Evolutionary conservation across 2,888 invertebrate species (phyloP), one percentile per base, ranked within the genome.

Genomic region (Margaritifera margaritifera): DNA sequence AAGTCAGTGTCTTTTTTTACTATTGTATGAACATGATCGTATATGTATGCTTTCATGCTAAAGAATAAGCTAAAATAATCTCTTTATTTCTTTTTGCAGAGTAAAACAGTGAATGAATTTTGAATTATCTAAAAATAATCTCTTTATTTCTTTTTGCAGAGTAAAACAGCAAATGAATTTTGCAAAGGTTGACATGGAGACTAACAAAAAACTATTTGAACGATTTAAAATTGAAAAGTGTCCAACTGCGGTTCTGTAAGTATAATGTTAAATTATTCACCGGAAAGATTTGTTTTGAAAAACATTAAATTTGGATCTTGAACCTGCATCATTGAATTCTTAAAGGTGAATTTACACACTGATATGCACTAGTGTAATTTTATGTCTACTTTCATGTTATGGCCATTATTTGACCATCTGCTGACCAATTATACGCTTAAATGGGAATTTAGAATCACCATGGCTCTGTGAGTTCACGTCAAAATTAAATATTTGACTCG

Each of bases 171-270:
- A 77, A 69, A 85, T 84, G 72, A 88, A 87, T 66, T 82, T 88
- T 54, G 89, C 87, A 4, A 81, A 75, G 60, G 85, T 89, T 0
- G 81, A 88, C 68, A 75, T 77, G n/a, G 79, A 75, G 2, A 50
- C 69, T 25, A 86, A 82, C 72, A 85, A 83, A 24, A 82, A 82
- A 60, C 74, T 87, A 53, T 80, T 75, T 0, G 74, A 85, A 59
- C 76, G 89, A 64, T 88, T 89, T 74, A 79, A 83, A 27, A 75
- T 89, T 6, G 74, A 69, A 5, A 76, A 80, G 22, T 86, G 84
- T 74, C 87, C 86, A n/a, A 78, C 81, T n/a, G 68, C 82, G 2
- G 81, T 85, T 61, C 81, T 82, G 88, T 88, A 74, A 84, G 87
- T 85, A 60, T 56, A 31, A 57, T 24, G 18, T 18, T 18, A 42